Percentiles rank a stretch among this genome's conserved stretches.
Evolutionary conservation across 2,113 vertebrate genomes (phyloP).

Genomic region (Tragelaphus strepsiceros): DNA sequence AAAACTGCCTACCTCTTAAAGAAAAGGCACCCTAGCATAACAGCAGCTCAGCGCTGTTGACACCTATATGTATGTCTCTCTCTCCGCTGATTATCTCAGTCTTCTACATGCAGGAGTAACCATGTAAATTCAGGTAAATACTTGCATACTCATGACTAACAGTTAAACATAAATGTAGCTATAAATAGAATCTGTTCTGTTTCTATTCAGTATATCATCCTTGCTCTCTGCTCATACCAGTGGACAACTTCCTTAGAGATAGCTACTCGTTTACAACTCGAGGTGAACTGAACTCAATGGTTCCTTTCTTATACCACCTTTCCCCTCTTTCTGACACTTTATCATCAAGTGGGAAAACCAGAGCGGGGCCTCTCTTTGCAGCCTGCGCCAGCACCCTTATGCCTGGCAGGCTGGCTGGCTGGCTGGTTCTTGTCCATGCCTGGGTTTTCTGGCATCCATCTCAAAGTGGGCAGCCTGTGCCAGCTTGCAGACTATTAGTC

Average conservation of each 20-base stretch:
- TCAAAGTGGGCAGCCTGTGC: slow-evolving; percentile 71
- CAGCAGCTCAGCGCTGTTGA: background rate
- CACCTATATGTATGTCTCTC: background rate
- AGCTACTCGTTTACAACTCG: background rate
- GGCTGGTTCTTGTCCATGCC: slow-evolving; percentile 63
- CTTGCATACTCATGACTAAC: background rate
- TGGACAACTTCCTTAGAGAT: background rate
- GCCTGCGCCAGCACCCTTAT: slow-evolving; percentile 37
- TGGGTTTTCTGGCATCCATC: slow-evolving; percentile 73
- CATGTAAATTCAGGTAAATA: background rate
- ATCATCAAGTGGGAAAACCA: slow-evolving; percentile 28
- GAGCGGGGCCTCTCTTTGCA: slow-evolving; percentile 41
- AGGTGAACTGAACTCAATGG: background rate
- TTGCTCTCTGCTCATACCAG: slow-evolving; percentile 40
- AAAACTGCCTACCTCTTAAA: background rate
- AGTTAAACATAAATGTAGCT: background rate
- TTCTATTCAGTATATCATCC: background rate
- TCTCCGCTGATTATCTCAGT: background rate
- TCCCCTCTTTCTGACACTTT: background rate
- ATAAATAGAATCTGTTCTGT: background rate
- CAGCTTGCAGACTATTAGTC: slow-evolving; percentile 76
- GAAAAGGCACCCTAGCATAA: background rate
- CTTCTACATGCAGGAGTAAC: background rate
- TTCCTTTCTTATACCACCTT: background rate
- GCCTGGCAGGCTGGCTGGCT: slow-evolving; percentile 70